phyloP scores from a whole-genome alignment of 2,888 invertebrate species.

The Lottia scabra region DNA sequence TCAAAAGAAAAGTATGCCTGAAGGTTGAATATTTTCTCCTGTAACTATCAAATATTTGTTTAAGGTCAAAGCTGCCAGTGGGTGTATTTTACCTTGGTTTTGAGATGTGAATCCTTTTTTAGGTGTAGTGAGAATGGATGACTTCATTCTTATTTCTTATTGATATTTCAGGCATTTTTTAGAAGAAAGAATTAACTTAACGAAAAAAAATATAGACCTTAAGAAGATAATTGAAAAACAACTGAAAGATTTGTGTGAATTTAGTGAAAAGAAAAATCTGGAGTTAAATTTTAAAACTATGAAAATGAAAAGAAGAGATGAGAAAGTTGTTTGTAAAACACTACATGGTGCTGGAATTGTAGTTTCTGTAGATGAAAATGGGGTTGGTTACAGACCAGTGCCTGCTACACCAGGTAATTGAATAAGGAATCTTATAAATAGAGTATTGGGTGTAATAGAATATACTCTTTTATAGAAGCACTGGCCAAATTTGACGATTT shows the following conservation, averaged over 20 bases:
- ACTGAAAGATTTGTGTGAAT: slow-evolving; percentile 76
- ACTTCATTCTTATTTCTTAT: too few species aligned
- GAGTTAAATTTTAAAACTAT: slow-evolving; percentile 74
- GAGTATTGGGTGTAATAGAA: too few species aligned
- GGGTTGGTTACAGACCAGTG: slow-evolving; percentile 84
- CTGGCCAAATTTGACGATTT: too few species aligned
- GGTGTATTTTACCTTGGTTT: too few species aligned
- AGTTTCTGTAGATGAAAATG: slow-evolving; percentile 83
- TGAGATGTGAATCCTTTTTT: too few species aligned
- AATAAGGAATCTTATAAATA: too few species aligned
- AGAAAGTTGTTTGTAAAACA: slow-evolving; percentile 60
- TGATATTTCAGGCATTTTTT: slow-evolving; percentile 51
- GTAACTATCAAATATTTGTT: too few species aligned
- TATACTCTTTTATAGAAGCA: too few species aligned
- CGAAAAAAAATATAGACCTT: slow-evolving; percentile 25
- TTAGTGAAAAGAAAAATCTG: slow-evolving; percentile 76
- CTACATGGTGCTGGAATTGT: slow-evolving; percentile 67
- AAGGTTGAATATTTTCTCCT: too few species aligned
- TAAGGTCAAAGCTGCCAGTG: too few species aligned
- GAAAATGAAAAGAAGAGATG: slow-evolving; percentile 73
- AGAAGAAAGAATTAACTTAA: slow-evolving; percentile 49
- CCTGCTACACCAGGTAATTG: slow-evolving; percentile 73
- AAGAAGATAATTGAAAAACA: slow-evolving; percentile 69
- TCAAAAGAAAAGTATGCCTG: too few species aligned
- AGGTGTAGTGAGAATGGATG: too few species aligned